These are phyloP conservation scores for Lithosia quadra DNA, from an alignment of 2,888 invertebrate genomes.

Conservation along the genomic window DNA sequence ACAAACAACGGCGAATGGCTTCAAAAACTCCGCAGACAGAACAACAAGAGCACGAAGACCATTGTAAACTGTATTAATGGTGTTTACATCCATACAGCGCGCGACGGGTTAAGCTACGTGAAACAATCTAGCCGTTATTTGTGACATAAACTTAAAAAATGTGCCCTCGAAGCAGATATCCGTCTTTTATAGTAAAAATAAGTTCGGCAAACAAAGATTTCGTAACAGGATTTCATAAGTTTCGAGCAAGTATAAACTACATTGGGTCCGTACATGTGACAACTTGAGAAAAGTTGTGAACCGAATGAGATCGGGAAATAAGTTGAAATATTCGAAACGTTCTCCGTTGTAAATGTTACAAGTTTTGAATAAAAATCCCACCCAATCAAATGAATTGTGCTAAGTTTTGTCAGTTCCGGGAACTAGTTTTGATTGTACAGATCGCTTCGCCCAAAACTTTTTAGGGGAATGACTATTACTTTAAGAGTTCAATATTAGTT, in stretches of 20 bases:
- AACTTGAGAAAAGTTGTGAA: slow-evolving; percentile 15
- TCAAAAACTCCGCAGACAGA: slow-evolving; percentile 5
- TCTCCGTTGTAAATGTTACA: slow-evolving; percentile 13
- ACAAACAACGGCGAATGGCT: neutral
- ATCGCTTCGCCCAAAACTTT: slow-evolving; percentile 8
- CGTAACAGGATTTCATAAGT: slow-evolving; percentile 18
- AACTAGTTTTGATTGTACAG: slow-evolving; percentile 13
- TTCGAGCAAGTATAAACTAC: slow-evolving; percentile 5
- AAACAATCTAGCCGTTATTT: slow-evolving; percentile 13
- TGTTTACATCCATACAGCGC: slow-evolving; percentile 8
- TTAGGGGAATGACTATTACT: neutral
- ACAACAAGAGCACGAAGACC: neutral
- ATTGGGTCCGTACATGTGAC: neutral
- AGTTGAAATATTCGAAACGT: slow-evolving; percentile 23
- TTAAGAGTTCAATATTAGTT: neutral
- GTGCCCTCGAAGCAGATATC: neutral
- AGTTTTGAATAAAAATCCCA: slow-evolving; percentile 25
- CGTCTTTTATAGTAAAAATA: neutral
- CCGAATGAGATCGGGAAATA: slow-evolving; percentile 20
- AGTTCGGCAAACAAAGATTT: slow-evolving; percentile 10
- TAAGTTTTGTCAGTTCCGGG: slow-evolving; percentile 12
- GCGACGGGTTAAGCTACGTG: slow-evolving; percentile 5
- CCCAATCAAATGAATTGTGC: slow-evolving; percentile 24
- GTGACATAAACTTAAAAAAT: neutral
- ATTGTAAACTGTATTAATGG: slow-evolving; percentile 18